These are phyloP conservation scores for Aethina tumida DNA, from an alignment of 1,140 invertebrate genomes.

Conservation along the genomic window DNA sequence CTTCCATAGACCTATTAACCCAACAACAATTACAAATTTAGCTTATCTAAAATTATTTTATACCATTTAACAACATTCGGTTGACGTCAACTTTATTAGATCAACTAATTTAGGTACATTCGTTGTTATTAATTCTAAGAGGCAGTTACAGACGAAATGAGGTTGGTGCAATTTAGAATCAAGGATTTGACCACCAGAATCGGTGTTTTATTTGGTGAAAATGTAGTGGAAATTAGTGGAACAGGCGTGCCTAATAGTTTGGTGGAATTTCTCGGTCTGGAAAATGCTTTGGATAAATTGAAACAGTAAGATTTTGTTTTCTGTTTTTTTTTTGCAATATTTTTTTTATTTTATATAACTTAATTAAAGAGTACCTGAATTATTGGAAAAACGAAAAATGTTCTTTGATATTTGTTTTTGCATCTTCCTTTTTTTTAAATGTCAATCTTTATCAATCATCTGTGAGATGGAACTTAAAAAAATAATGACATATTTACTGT, in stretches of 20 bases:
- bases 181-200: constrained; percentile 17
- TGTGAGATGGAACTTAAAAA: neutral
- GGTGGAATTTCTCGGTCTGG: constrained; percentile 16
- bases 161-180: constrained; percentile 21
- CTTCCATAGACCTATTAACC: too few species aligned
- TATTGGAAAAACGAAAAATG: neutral
- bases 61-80: too few species aligned
- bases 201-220: constrained; percentile 16
- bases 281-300: constrained; percentile 14
- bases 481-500: too few species aligned
- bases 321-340: neutral
- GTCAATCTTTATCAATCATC: constrained; percentile 2
- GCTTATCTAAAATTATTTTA: too few species aligned
- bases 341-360: neutral
- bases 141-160: too few species aligned
- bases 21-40: too few species aligned
- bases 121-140: too few species aligned
- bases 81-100: too few species aligned
- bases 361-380: neutral
- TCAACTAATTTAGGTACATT: too few species aligned
- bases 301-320: constrained; percentile 16
- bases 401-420: too few species aligned
- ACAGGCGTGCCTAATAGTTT: constrained; percentile 17
- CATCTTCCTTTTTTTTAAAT: too few species aligned
- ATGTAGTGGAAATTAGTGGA: constrained; percentile 19